Evolutionary conservation across 2,113 vertebrate genomes (phyloP), one percentile per base, ranked within the genome.

Genomic region (Trematocara variabile): DNA sequence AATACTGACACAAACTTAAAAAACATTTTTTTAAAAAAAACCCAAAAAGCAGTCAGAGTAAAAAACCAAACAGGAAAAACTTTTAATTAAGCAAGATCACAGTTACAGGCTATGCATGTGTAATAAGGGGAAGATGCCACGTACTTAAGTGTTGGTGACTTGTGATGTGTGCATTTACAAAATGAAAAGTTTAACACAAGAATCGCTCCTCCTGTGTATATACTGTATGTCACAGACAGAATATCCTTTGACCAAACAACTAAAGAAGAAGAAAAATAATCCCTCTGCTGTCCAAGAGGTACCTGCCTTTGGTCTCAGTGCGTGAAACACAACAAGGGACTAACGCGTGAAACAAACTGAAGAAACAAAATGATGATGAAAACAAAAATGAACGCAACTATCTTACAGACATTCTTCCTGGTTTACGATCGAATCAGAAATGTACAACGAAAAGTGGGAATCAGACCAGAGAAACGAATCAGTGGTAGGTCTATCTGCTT

Each of bases 51-150:
- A 79, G 34, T 70, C 54, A 83, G 70, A 86, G 48, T 87, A 93
- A 91, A 91, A 90, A 94, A 88, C 80, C 92, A 93, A 95, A 93
- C 89, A 93, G 79, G 73, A 93, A 92, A 92, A 92, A 88, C 81
- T 80, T 95, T 93, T 93, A 92, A 93, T 93, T 83, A 92, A 88
- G 93, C 88, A 93, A 95, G 91, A 90, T 94, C 91, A 95, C 91
- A 94, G 89, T 93, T 90, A 93, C 89, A 93, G 84, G 86, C 83
- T 88, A 86, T 92, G 80, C 84, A 84, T 88, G 73, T 81, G 85
- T 85, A 79, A 81, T 87, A 22, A 58, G 55, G 88, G 78, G 75
- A 82, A 63, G 83, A 56, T 77, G 86, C 80, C 85, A 90, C 56
- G 73, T 70, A 28, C 25, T 28, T 28, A 77, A 80, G 77, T 65